phyloP scores from a whole-genome alignment of 1,140 invertebrate species.

The Euura saliciscinereae region DNA sequence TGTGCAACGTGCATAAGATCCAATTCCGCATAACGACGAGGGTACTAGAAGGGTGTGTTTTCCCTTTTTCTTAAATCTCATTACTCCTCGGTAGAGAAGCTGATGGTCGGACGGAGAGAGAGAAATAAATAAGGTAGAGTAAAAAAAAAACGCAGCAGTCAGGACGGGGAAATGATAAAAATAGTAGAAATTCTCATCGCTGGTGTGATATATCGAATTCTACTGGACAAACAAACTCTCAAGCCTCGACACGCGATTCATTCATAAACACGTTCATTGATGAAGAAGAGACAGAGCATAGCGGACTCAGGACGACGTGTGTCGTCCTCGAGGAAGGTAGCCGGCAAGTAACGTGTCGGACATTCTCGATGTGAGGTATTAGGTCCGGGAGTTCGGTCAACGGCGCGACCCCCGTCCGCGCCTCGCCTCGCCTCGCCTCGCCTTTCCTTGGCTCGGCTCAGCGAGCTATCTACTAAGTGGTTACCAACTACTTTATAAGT shows the following conservation, averaged over 20 bases:
- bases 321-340: neutral
- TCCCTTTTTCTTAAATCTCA: constrained; percentile 5
- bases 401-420: neutral
- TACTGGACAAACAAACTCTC: too few relatives aligned
- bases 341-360: neutral
- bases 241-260: too few relatives aligned
- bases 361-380: neutral
- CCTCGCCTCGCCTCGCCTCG: too few relatives aligned
- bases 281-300: neutral
- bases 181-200: too few relatives aligned
- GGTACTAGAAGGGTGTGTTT: neutral
- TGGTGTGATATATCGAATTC: too few relatives aligned
- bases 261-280: too few relatives aligned
- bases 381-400: neutral
- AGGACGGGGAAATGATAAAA: neutral
- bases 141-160: neutral
- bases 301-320: neutral
- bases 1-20: neutral
- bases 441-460: too few relatives aligned
- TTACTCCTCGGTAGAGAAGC: neutral
- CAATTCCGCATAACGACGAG: neutral
- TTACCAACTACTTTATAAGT: constrained; percentile 53
- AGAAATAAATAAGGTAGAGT: too few relatives aligned
- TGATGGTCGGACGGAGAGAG: neutral
- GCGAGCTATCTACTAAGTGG: constrained; percentile 29